Base-by-base conservation (phyloP, 2,113 vertebrate species). In the Semicossyphus pulcher region DNA sequence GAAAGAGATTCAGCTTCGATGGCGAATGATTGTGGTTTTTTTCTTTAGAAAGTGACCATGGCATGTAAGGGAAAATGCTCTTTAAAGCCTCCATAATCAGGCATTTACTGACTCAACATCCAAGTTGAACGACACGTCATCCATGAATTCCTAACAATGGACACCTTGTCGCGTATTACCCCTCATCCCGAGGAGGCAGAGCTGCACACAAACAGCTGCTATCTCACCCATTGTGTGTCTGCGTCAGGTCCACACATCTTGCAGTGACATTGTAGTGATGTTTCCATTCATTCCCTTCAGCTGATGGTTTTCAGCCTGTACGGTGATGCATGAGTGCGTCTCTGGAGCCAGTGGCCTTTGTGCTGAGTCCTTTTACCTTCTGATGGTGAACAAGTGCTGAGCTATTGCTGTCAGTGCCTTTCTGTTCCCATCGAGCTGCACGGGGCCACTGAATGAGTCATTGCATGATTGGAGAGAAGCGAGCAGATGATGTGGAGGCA, bases 401-500 rank as follows among this genome's bases (percentile, higher is more conserved):
- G 49, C 7, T 34, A 14, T 47, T 21, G 18, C 47, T 61, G 29
- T 69, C 37, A 1, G 12, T 15, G 25, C 7, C 9, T 48, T n/a
- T 16, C 44, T 63, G 49, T 20, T n/a, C 21, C 25, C 25, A 26
- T 8, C 2, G 16, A 26, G 54, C 58, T 42, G 20, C 25, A 26
- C 21, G 1, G 60, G 21, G 14, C 36, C 45, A 11, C 12, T 16
- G 34, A 9, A 32, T 78, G 70, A 79, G 37, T 78, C 62, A 72
- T n/a, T 39, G 56, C 28, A 20, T 53, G 74, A 66, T 58, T 80
- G 53, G 70, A 58, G 21, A 60, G 31, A n/a, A 16, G 51, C 3
- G 8, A 34, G 45, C 53, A 77, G 52, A 58, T 61, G 25, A 69
- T 80, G 68, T 39, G 41, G 63, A 52, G 66, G 72, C 44, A 47